Conservation (phyloP, 2,113 vertebrate genomes). For the Pangasianodon hypophthalmus region DNA sequence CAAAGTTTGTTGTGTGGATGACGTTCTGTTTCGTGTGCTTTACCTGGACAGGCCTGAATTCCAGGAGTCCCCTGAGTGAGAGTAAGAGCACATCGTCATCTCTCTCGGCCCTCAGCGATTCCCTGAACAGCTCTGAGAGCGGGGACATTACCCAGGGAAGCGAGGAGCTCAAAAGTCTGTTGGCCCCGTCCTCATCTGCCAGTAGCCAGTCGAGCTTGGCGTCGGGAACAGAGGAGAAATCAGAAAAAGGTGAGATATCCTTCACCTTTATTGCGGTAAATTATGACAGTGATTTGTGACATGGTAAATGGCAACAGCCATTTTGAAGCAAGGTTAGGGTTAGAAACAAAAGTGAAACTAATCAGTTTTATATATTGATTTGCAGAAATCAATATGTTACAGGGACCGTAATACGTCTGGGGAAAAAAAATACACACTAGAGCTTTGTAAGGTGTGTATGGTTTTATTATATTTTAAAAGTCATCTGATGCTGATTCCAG, state of each 20-base stretch:
- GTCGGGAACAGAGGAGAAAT: slow-evolving; percentile 88
- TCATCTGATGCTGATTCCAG: not conserved
- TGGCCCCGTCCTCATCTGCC: slow-evolving; percentile 87
- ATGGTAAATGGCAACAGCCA: not conserved
- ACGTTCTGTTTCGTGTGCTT: not conserved
- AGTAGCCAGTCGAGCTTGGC: slow-evolving; percentile 87
- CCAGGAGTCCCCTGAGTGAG: slow-evolving; percentile 88
- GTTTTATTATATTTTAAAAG: not conserved
- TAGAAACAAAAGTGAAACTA: not conserved
- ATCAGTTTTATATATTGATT: not conserved
- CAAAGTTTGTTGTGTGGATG: not conserved
- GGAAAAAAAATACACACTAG: not conserved
- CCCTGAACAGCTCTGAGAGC: slow-evolving; percentile 92
- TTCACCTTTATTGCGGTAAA: not conserved
- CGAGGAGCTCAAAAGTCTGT: slow-evolving; percentile 86
- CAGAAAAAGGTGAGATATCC: slow-evolving; percentile 86
- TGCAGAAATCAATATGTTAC: not conserved
- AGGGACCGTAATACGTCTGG: not conserved
- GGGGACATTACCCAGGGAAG: slow-evolving; percentile 82
- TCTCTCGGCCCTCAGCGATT: slow-evolving; percentile 94
- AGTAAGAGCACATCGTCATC: slow-evolving; percentile 91
- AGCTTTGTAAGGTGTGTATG: not conserved
- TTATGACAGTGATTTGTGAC: not conserved
- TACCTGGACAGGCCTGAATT: slow-evolving; percentile 71
- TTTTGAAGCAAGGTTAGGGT: not conserved